phyloP scores from a whole-genome alignment of 2,888 invertebrate species.

The Lycia hirtaria region DNA sequence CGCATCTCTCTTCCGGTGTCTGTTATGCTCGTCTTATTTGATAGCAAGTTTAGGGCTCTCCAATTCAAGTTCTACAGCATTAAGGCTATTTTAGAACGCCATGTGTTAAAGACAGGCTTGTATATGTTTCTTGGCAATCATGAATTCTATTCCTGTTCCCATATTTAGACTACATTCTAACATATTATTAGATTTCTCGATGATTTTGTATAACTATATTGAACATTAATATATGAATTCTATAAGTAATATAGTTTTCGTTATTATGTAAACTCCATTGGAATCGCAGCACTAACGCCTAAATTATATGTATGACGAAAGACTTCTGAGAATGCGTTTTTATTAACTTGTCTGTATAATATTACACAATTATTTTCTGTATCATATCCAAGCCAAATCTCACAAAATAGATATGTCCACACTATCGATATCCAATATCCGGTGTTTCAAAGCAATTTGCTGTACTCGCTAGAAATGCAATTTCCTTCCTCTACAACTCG shows the following conservation, averaged over 20 bases:
- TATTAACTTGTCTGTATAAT: neutral
- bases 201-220: no score
- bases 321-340: neutral
- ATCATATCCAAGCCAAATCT: no score
- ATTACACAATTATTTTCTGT: neutral
- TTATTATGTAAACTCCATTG: no score
- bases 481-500: constrained; percentile 53
- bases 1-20: constrained; percentile 22
- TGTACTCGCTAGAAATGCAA: constrained; percentile 48
- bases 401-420: constrained; percentile 26
- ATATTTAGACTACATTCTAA: no score
- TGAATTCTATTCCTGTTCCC: neutral
- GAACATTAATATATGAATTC: no score
- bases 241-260: no score
- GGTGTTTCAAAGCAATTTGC: constrained; percentile 51
- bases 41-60: constrained; percentile 3
- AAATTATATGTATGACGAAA: no score
- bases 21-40: constrained; percentile 17
- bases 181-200: no score
- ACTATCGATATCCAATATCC: constrained; percentile 49
- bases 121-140: neutral
- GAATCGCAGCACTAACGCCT: no score
- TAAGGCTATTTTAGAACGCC: neutral
- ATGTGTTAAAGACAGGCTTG: neutral
- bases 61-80: neutral